These are phyloP conservation scores for Hystrix cristata DNA, from an alignment of 2,113 vertebrate genomes.

Conservation along the genomic window DNA sequence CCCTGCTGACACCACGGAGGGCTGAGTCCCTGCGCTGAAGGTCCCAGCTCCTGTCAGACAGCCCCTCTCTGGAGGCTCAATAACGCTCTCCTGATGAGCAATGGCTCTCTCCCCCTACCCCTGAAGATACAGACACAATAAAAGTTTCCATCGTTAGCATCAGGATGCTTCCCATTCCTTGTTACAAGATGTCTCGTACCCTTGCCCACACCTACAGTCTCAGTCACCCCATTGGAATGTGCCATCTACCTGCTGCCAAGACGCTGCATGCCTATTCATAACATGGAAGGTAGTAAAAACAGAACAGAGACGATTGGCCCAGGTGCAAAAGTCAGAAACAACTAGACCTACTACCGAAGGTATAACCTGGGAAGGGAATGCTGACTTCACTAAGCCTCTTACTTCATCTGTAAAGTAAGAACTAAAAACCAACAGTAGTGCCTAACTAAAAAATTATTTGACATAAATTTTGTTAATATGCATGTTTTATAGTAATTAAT, in stretches of 20 bases:
- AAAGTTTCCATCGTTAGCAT: background rate
- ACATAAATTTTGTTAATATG: background rate
- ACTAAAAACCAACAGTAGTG: background rate
- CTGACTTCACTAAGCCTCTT: background rate
- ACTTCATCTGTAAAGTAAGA: background rate
- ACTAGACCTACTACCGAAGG: background rate
- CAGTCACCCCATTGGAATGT: background rate
- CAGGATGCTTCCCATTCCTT: background rate
- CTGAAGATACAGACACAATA: background rate
- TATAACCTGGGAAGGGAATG: background rate
- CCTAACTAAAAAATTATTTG: constrained; percentile 25
- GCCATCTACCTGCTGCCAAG: constrained; percentile 11
- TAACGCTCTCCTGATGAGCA: background rate
- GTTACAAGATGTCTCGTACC: background rate
- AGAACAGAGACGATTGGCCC: background rate
- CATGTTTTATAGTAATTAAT: background rate
- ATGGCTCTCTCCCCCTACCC: background rate
- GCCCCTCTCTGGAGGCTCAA: background rate
- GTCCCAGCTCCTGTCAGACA: background rate
- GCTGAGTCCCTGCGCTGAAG: background rate
- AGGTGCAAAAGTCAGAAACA: constrained; percentile 43
- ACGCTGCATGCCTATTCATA: background rate
- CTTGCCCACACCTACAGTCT: background rate
- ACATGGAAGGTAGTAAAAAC: constrained; percentile 6
- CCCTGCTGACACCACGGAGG: background rate